Evolutionary conservation across 2,797 vertebrate genomes (phyloP), one percentile per base, ranked within the genome.

Genomic region (Myoxocephalus aenaeus): DNA sequence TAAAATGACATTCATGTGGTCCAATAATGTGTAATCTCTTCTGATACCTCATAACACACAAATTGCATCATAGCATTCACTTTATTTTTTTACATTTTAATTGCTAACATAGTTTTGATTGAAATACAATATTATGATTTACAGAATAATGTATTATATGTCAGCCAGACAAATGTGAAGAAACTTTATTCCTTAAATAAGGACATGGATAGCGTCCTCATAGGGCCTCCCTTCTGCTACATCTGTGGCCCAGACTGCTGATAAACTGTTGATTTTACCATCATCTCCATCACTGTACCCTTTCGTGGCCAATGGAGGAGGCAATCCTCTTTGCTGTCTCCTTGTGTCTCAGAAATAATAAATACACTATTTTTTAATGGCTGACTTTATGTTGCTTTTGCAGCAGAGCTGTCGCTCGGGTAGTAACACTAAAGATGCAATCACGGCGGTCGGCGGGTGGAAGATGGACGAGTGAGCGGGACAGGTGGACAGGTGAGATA

Each of bases 401-500:
- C 90, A 85, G 90, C 90, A 87, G 87, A 88, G 88, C 90, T 91
- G 93, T 93, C 86, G 86, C 88, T 90, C 67, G 85, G 90, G 87
- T 84, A 85, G 87, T 89, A 90, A 91, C 92, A 89, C 91, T 94
- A 90, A 92, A 95, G 93, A 94, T 95, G 93, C 88, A 94, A 94
- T 95, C 93, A 91, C 67, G 48, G 91, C 56, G 58, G 85, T 85
- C 75, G 86, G 76, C 82, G 76, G 90, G 86, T 71, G 68, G 90
- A 93, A 94, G 92, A 94, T 91, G 92, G 94, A 94, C 89, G 90
- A 90, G 90, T 88, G 92, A 91, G 90, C 74, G 86, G 93, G 91
- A 93, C 94, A 95, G 93, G 93, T 94, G 94, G 93, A 95, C 94
- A 95, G 93, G 93, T 94, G 93, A 93, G 94, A 95, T 94, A 95